Percentiles rank a stretch among this genome's conserved stretches.
These are phyloP conservation scores for Ptilorrhoa leucosticta DNA, from an alignment of 2,113 vertebrate species.

Conservation along the genomic window DNA sequence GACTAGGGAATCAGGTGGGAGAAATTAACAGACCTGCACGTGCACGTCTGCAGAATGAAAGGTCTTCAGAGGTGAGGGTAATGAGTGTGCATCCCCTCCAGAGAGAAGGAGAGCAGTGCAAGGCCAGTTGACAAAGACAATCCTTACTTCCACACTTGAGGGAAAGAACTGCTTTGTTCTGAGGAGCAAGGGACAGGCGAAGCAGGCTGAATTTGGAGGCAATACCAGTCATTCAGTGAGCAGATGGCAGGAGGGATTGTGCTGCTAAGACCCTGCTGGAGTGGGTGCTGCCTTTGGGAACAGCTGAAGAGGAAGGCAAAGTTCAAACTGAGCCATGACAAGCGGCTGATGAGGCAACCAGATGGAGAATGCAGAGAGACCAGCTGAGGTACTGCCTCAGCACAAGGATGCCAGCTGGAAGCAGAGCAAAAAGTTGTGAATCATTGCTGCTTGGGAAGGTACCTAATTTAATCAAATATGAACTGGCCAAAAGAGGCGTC, in stretches of 20 bases:
- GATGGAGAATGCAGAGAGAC: neutral
- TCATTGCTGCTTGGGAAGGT: neutral
- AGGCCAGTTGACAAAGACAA: neutral
- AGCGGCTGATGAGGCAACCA: neutral
- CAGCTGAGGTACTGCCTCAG: neutral
- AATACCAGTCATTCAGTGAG: neutral
- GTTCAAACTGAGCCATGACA: neutral
- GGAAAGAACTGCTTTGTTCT: neutral
- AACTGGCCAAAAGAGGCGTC: neutral
- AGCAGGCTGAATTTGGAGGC: neutral
- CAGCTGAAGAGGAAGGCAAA: neutral
- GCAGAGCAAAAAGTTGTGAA: neutral
- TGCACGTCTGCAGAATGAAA: accelerated
- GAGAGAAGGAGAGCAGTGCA: neutral
- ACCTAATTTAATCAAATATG: neutral
- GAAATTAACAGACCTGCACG: neutral
- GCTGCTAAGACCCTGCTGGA: neutral
- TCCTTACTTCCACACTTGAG: neutral
- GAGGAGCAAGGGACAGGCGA: neutral
- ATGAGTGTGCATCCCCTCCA: accelerated
- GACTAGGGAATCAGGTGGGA: neutral
- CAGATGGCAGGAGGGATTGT: neutral
- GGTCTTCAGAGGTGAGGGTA: neutral
- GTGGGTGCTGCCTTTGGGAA: neutral
- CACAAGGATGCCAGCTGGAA: neutral